A percentile compares a stretch with the other conserved stretches of the same genome.
phyloP scores from a whole-genome alignment of 2,888 invertebrate genomes.

The Meteorus cinctellus region DNA sequence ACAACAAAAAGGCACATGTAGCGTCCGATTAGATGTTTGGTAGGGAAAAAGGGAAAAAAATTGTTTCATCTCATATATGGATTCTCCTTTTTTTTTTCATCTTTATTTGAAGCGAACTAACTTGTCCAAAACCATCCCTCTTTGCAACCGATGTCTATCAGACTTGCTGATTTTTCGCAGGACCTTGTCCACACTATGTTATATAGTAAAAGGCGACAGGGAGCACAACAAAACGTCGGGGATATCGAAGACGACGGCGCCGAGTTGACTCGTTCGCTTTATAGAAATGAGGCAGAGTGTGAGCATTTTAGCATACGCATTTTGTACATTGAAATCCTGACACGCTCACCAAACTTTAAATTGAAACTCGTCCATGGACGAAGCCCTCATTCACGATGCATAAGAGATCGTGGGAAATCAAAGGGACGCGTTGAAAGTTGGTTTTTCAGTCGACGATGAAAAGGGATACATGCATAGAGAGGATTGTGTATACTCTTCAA shows the following conservation, averaged over 20 bases:
- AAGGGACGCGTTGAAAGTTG: conserved; percentile 18
- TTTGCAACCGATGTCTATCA: conserved; percentile 55
- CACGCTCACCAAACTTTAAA: conserved; percentile 68
- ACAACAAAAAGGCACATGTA: too few species aligned
- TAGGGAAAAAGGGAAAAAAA: background rate
- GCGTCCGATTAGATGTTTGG: too few species aligned
- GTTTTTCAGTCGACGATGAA: background rate
- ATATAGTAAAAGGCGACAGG: conserved; percentile 9
- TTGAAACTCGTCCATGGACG: conserved; percentile 63
- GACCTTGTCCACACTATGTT: conserved; percentile 32
- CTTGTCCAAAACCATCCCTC: background rate
- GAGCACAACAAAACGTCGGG: conserved; percentile 30
- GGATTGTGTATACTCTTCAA: conserved; percentile 6
- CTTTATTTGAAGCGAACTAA: background rate
- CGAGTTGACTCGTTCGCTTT: conserved; percentile 34
- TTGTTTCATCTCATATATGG: background rate
- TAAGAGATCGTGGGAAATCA: conserved; percentile 30
- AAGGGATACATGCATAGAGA: conserved; percentile 12
- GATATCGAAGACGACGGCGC: conserved; percentile 43
- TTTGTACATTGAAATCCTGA: conserved; percentile 69
- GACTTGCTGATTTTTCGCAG: conserved; percentile 69
- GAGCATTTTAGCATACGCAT: conserved; percentile 70
- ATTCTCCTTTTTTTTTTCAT: background rate
- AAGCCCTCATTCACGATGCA: conserved; percentile 30
- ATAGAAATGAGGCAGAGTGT: conserved; percentile 50